Conservation (phyloP, 2,113 vertebrate species). For the Gambusia holbrooki region DNA sequence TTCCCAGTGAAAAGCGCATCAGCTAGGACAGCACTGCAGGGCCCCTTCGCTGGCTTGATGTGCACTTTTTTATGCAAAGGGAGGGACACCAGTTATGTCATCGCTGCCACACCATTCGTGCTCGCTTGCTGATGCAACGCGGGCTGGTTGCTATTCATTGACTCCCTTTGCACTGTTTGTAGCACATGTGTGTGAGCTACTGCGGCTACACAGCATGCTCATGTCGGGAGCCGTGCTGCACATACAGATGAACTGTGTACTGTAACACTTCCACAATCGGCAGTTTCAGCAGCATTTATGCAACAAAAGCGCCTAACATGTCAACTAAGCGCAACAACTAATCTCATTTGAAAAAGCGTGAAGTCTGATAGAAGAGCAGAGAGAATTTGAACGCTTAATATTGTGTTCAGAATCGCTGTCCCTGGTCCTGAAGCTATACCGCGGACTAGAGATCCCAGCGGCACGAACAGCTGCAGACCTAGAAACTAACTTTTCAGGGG, state of each 20-base stretch:
- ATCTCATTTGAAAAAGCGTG: background rate
- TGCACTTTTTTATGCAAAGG: constrained; percentile 68
- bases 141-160: constrained; percentile 38
- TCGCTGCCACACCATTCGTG: constrained; percentile 55
- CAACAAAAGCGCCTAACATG: background rate
- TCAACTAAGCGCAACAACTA: too few relatives aligned
- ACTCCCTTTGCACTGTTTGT: constrained; percentile 45
- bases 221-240: constrained; percentile 6
- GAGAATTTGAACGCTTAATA: background rate
- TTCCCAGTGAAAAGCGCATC: constrained; percentile 64
- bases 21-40: constrained; percentile 72
- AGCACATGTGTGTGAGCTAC: constrained; percentile 56
- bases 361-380: background rate
- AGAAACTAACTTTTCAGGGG: background rate
- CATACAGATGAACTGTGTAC: constrained; percentile 8
- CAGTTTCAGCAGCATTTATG: constrained; percentile 22
- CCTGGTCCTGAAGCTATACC: constrained; percentile 45
- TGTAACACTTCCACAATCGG: background rate
- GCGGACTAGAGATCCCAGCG: background rate
- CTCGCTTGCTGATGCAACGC: constrained; percentile 47
- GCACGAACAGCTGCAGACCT: constrained; percentile 8
- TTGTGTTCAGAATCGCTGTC: constrained; percentile 15
- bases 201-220: constrained; percentile 32
- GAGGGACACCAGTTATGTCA: constrained; percentile 76
- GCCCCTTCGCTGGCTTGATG: constrained; percentile 56